Evolutionary conservation across 2,888 invertebrate genomes (phyloP).

Genomic region (Cerceris rybyensis): DNA sequence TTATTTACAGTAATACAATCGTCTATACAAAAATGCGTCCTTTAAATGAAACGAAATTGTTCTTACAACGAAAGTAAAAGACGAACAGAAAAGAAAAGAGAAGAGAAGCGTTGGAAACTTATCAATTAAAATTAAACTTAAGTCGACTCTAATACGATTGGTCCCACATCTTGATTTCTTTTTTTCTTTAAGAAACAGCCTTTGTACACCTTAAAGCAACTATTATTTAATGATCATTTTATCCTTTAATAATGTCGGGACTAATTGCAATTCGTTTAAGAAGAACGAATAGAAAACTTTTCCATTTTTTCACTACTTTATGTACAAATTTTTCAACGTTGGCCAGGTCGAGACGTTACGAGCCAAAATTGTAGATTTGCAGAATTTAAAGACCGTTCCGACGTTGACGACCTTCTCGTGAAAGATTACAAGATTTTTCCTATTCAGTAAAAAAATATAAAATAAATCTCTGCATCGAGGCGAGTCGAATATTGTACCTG

Average conservation of each 20-base stretch:
- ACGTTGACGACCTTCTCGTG: too few relatives aligned
- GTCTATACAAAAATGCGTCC: slow-evolving; percentile 66
- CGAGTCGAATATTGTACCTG: slow-evolving; percentile 1
- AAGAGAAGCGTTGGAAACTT: slow-evolving; percentile 25
- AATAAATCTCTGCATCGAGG: not conserved
- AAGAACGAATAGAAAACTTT: too few relatives aligned
- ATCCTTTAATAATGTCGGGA: too few relatives aligned
- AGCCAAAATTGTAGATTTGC: too few relatives aligned
- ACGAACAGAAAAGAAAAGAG: slow-evolving; percentile 16
- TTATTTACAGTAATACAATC: slow-evolving; percentile 69
- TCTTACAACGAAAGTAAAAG: slow-evolving; percentile 55
- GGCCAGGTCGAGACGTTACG: too few relatives aligned
- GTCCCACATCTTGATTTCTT: slow-evolving; percentile 66
- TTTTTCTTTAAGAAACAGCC: slow-evolving; percentile 40
- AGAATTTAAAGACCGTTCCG: too few relatives aligned
- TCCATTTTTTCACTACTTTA: too few relatives aligned
- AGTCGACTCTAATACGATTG: slow-evolving; percentile 62
- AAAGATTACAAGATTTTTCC: not conserved
- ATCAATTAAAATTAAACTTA: slow-evolving; percentile 55
- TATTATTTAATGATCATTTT: slow-evolving; percentile 17
- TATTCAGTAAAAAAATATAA: slow-evolving; percentile 5
- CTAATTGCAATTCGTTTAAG: not conserved
- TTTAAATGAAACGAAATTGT: slow-evolving; percentile 46
- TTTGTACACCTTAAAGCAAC: slow-evolving; percentile 67
- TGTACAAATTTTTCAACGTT: too few relatives aligned